These are phyloP conservation scores for Parnassius mnemosyne DNA, from an alignment of 2,888 invertebrate genomes.

Conservation along the genomic window DNA sequence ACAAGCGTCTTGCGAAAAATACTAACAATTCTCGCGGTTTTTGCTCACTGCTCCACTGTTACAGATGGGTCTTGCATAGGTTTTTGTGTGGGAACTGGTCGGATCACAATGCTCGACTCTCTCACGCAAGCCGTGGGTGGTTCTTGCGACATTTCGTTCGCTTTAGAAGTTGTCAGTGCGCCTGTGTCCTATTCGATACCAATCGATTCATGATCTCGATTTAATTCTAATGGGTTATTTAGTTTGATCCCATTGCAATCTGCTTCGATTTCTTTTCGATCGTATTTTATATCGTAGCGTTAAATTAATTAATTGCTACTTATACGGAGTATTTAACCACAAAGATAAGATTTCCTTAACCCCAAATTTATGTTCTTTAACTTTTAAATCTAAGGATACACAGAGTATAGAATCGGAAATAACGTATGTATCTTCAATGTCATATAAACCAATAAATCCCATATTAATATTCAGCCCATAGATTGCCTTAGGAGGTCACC, in stretches of 20 bases:
- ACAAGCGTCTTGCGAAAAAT: conserved; percentile 40
- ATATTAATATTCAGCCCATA: no score
- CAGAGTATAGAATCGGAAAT: no score
- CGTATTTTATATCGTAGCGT: background rate
- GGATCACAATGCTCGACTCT: conserved; percentile 58
- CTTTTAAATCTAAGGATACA: no score
- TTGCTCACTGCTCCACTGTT: conserved; percentile 60
- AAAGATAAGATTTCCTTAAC: no score
- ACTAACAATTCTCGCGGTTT: conserved; percentile 55
- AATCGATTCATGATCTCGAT: conserved; percentile 34
- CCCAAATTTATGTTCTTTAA: no score
- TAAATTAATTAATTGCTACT: background rate
- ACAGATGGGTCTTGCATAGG: conserved; percentile 58
- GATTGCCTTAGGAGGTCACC: no score
- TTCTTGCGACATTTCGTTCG: conserved; percentile 63
- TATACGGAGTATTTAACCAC: no score
- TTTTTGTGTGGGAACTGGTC: conserved; percentile 65
- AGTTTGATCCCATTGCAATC: background rate
- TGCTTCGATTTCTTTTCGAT: background rate
- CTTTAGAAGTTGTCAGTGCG: conserved; percentile 12
- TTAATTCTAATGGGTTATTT: conserved; percentile 32
- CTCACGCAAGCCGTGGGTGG: conserved; percentile 68
- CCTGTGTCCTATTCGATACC: conserved; percentile 29
- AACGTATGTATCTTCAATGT: no score
- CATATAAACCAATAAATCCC: no score